phyloP scores from a whole-genome alignment of 2,113 vertebrate species.

The Nycticorax nycticorax region DNA sequence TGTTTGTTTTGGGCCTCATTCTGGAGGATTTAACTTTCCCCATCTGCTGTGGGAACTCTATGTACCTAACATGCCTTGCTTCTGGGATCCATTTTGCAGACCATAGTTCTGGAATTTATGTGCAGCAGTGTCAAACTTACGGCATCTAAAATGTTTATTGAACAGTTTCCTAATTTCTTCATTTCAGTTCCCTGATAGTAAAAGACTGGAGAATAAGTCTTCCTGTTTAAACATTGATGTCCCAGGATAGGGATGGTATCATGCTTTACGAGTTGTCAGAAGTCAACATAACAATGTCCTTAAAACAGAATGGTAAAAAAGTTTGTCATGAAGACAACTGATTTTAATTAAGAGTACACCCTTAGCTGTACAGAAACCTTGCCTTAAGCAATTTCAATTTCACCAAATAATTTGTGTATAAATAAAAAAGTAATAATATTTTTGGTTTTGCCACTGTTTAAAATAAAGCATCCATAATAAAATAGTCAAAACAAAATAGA shows the following conservation, averaged over 20 bases:
- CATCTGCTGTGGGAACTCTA: background rate
- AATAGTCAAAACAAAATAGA: background rate
- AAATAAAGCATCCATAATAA: background rate
- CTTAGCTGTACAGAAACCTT: background rate
- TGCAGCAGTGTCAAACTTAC: background rate
- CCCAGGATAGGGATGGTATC: background rate
- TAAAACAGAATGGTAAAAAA: background rate
- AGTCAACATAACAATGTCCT: background rate
- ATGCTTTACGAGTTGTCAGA: background rate
- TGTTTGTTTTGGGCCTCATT: background rate
- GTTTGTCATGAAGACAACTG: background rate
- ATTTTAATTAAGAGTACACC: background rate
- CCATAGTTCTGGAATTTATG: background rate
- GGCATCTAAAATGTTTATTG: background rate
- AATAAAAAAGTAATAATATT: background rate
- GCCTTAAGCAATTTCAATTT: background rate
- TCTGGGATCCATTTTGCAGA: background rate
- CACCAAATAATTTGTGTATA: background rate
- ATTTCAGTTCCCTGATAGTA: background rate
- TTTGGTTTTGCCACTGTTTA: background rate
- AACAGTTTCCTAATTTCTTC: background rate
- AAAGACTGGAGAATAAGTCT: background rate
- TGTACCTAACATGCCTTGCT: background rate
- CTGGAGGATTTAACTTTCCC: background rate
- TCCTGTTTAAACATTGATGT: background rate